A percentile compares a stretch with the other conserved stretches of the same genome.
These are phyloP conservation scores for Cyrtorhinus lividipennis DNA, from an alignment of 1,140 invertebrate species.

Conservation along the genomic window DNA sequence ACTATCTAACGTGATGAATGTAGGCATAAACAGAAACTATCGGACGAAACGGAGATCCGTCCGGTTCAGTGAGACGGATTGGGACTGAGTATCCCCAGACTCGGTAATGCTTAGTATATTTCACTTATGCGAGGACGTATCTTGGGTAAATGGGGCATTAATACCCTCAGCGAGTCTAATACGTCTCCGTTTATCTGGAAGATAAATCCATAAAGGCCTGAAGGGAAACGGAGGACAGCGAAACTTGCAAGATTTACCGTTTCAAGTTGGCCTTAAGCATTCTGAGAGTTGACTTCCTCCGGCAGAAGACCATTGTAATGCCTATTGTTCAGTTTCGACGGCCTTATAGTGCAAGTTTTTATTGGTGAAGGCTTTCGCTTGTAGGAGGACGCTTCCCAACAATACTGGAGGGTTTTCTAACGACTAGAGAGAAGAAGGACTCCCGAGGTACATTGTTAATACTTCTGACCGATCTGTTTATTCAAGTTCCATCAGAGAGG, in stretches of 20 bases:
- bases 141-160: constrained; percentile 8
- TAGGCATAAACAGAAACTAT: constrained; percentile 5
- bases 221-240: not conserved
- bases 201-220: constrained; percentile 3
- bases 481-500: not conserved
- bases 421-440: not conserved
- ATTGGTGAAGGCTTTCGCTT: not conserved
- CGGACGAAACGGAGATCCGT: not conserved
- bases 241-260: constrained; percentile 4
- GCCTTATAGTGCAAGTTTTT: not conserved
- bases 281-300: not conserved
- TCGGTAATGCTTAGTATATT: constrained; percentile 2
- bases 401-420: not conserved
- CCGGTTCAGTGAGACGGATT: not conserved
- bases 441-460: not conserved
- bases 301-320: not conserved
- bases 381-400: not conserved
- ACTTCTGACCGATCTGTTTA: not conserved
- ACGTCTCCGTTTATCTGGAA: not conserved
- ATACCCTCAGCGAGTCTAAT: not conserved
- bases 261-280: not conserved
- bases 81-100: not conserved
- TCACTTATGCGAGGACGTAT: constrained; percentile 2
- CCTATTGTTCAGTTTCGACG: not conserved
- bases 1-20: no score